Conservation (phyloP, 2,888 invertebrate genomes). For the Aphodius sticticus region DNA sequence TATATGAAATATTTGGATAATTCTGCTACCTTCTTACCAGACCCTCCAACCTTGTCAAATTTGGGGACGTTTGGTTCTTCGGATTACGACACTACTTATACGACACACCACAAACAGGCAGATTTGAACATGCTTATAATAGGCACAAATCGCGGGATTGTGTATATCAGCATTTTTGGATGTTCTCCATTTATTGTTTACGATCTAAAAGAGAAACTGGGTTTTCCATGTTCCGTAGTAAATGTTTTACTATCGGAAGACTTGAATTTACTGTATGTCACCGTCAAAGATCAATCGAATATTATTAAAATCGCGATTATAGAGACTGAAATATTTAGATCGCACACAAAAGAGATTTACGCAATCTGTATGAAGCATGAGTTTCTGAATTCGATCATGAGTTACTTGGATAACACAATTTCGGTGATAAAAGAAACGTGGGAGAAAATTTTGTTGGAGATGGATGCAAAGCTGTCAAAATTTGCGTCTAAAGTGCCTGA, state of each 20-base stretch:
- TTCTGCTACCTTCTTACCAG: constrained; percentile 56
- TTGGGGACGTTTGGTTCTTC: constrained; percentile 50
- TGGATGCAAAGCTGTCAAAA: constrained; percentile 90
- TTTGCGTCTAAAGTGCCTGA: constrained; percentile 84
- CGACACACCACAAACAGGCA: constrained; percentile 65
- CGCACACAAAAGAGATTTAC: constrained; percentile 74
- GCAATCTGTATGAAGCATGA: constrained; percentile 78
- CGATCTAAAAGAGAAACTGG: constrained; percentile 65
- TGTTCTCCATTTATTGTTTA: constrained; percentile 82
- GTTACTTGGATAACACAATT: constrained; percentile 79
- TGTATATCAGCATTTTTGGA: constrained; percentile 83
- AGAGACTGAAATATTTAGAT: constrained; percentile 69
- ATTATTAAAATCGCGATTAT: constrained; percentile 63
- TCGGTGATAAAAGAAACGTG: constrained; percentile 87
- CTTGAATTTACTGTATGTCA: constrained; percentile 73
- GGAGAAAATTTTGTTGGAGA: constrained; percentile 93
- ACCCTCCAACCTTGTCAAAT: constrained; percentile 62
- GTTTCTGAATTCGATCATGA: constrained; percentile 65
- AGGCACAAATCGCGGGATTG: constrained; percentile 77
- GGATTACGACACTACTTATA: constrained; percentile 27
- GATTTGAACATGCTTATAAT: constrained; percentile 80
- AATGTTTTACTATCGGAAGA: constrained; percentile 76
- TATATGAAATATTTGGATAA: constrained; percentile 55
- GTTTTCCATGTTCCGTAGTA: constrained; percentile 65
- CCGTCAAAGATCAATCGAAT: constrained; percentile 64